These are phyloP conservation scores for Coreoperca whiteheadi DNA, from an alignment of 2,113 vertebrate genomes.

Conservation along the genomic window DNA sequence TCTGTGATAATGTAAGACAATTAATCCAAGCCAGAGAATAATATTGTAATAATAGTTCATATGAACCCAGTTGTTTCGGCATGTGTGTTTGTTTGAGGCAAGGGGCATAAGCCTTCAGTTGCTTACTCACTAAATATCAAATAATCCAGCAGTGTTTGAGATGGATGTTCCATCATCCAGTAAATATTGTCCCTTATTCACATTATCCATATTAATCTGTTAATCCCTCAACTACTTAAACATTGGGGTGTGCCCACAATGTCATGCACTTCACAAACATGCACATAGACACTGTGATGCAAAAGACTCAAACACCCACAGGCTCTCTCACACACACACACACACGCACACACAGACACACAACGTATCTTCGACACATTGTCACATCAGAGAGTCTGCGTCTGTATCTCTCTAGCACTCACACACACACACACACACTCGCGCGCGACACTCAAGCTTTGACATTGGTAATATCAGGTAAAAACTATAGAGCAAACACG, in stretches of 20 bases:
- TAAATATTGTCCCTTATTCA: conserved; percentile 42
- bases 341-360: too few relatives aligned
- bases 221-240: conserved; percentile 39
- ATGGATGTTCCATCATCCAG: conserved; percentile 24
- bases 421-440: not conserved
- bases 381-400: not conserved
- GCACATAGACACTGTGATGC: not conserved
- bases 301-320: not conserved
- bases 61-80: not conserved
- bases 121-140: conserved; percentile 26
- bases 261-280: not conserved
- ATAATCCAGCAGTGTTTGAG: conserved; percentile 32
- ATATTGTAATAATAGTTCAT: not conserved
- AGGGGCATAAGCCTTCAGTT: not conserved
- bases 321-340: too few relatives aligned
- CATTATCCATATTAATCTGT: conserved; percentile 45
- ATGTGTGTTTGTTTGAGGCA: not conserved
- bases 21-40: not conserved
- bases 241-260: conserved; percentile 24
- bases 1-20: not conserved
- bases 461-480: not conserved
- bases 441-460: not conserved
- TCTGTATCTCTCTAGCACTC: not conserved
- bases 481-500: not conserved
- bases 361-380: not conserved